phyloP scores from a whole-genome alignment of 2,113 vertebrate species.

The Steatornis caripensis region DNA sequence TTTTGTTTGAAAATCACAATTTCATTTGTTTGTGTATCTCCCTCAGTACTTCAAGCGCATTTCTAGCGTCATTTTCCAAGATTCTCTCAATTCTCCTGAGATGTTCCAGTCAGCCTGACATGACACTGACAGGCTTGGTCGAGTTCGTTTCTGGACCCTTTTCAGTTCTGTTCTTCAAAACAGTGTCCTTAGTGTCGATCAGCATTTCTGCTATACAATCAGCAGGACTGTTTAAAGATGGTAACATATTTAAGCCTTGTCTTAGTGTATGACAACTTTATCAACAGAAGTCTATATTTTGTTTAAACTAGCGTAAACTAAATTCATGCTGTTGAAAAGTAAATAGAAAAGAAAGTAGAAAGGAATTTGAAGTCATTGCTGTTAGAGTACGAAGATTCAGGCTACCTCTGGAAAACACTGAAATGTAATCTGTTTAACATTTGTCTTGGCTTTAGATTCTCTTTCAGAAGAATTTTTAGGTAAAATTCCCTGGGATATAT shows the following conservation, averaged over 20 bases:
- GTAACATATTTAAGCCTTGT: not conserved
- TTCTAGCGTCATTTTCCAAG: not conserved
- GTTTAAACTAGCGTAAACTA: not conserved
- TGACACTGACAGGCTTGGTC: not conserved
- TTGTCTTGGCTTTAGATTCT: slow-evolving; percentile 9
- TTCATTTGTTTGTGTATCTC: not conserved
- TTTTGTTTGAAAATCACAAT: not conserved
- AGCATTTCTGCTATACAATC: not conserved
- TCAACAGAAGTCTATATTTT: not conserved
- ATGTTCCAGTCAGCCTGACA: not conserved
- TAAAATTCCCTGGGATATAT: not conserved
- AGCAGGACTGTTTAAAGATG: not conserved
- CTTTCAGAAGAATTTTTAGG: not conserved
- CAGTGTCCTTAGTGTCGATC: not conserved
- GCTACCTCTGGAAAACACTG: not conserved
- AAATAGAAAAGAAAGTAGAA: not conserved
- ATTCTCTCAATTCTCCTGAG: not conserved
- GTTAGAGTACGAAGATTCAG: not conserved
- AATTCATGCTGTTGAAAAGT: not conserved
- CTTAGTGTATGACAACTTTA: not conserved
- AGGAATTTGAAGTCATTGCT: not conserved
- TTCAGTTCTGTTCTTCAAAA: not conserved
- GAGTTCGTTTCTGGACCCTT: not conserved
- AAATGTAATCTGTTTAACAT: not conserved
- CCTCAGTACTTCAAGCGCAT: not conserved